Evolutionary conservation across 1,140 invertebrate genomes (phyloP).

Genomic region (Nasonia giraulti): DNA sequence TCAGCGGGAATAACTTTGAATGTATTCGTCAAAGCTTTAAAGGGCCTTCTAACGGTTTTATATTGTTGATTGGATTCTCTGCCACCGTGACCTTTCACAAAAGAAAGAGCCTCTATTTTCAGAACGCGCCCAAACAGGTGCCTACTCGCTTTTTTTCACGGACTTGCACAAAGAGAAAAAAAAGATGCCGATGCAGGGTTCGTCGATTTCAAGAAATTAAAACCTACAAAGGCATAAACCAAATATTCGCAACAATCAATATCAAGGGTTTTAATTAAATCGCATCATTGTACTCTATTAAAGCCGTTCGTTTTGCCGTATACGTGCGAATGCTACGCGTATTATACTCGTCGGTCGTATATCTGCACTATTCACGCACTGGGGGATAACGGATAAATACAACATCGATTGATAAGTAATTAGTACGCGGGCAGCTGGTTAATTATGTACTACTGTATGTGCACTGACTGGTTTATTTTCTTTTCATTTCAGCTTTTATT

Average conservation of each 20-base stretch:
- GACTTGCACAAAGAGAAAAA: background rate
- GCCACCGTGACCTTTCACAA: background rate
- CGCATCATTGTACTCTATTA: background rate
- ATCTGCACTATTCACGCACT: background rate
- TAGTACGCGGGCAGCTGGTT: no score
- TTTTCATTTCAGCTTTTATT: no score
- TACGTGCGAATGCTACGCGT: background rate
- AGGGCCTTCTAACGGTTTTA: background rate
- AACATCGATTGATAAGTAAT: no score
- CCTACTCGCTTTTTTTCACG: background rate
- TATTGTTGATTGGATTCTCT: background rate
- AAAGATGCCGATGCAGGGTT: background rate
- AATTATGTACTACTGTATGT: no score
- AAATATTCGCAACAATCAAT: background rate
- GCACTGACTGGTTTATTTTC: no score
- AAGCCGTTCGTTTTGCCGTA: background rate
- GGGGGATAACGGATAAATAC: background rate
- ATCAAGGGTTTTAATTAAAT: conserved; percentile 4
- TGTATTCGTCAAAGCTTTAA: background rate
- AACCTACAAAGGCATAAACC: background rate
- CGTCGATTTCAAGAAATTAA: conserved; percentile 24
- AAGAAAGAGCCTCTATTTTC: no score
- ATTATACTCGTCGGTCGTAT: background rate
- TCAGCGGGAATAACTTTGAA: background rate
- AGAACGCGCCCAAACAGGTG: no score